A percentile compares a stretch with the other conserved stretches of the same genome.
Conservation (phyloP, 1,140 invertebrate species). For the Rhagoletis pomonella region DNA sequence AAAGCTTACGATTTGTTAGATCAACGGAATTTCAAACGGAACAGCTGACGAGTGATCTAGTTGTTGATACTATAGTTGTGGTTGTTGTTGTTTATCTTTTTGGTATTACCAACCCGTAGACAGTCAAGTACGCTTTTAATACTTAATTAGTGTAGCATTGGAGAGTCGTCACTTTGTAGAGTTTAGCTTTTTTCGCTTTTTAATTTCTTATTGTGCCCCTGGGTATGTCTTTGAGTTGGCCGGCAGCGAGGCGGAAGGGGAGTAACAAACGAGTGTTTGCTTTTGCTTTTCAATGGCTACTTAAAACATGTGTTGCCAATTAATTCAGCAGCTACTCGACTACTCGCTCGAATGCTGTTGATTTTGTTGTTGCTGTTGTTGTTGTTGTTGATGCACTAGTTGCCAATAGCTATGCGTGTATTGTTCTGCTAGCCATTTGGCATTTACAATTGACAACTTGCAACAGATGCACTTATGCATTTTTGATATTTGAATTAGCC, state of each 20-base stretch:
- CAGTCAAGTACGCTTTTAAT: not conserved
- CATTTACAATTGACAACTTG: slow-evolving; percentile 26
- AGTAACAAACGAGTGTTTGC: too few relatives aligned
- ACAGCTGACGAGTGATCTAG: not conserved
- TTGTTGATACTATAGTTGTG: not conserved
- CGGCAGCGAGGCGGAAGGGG: not conserved
- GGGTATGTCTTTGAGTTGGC: not conserved
- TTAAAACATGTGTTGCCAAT: not conserved
- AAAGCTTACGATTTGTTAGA: not conserved
- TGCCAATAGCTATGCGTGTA: not conserved
- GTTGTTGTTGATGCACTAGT: slow-evolving; percentile 11
- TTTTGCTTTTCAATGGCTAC: not conserved
- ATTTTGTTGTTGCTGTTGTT: not conserved
- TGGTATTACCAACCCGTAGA: not conserved
- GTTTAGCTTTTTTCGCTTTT: not conserved
- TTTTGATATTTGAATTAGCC: not conserved
- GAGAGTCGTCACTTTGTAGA: not conserved
- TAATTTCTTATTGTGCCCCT: not conserved
- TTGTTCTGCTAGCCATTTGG: slow-evolving; percentile 5
- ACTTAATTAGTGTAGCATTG: slow-evolving; percentile 2
- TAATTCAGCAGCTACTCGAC: not conserved
- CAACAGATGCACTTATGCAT: slow-evolving; percentile 45
- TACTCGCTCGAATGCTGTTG: not conserved
- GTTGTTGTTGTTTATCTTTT: not conserved
- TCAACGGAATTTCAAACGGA: not conserved